Conservation (phyloP, 2,797 vertebrate genomes). For the Cyclura pinguis region DNA sequence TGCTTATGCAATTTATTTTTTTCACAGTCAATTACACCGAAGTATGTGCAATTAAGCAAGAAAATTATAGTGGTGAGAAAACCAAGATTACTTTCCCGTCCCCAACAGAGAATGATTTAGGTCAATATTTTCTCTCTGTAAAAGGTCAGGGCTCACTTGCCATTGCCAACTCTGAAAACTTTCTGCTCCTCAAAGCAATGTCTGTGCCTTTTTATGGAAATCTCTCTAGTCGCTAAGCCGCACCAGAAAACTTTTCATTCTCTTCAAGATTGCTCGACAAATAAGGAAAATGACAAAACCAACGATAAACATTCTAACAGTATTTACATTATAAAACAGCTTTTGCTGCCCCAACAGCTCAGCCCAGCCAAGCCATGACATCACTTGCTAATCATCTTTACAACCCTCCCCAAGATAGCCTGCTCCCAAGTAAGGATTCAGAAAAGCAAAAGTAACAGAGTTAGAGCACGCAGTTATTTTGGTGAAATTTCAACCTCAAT, state of each 20-base stretch:
- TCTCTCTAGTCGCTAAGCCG: slow-evolving; percentile 72
- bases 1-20: neutral
- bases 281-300: slow-evolving; percentile 76
- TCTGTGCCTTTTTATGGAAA: slow-evolving; percentile 87
- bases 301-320: slow-evolving; percentile 75
- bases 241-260: slow-evolving; percentile 73
- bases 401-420: slow-evolving; percentile 11
- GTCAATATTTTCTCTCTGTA: slow-evolving; percentile 72
- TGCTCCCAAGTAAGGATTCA: slow-evolving; percentile 76
- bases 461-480: neutral
- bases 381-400: slow-evolving; percentile 65
- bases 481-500: neutral
- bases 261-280: slow-evolving; percentile 79
- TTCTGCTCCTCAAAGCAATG: slow-evolving; percentile 73
- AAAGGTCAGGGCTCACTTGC: slow-evolving; percentile 67
- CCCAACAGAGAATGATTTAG: slow-evolving; percentile 65
- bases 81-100: slow-evolving; percentile 36
- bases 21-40: neutral
- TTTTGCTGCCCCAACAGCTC: slow-evolving; percentile 62
- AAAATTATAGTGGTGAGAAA: slow-evolving; percentile 21
- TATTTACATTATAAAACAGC: slow-evolving; percentile 74
- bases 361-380: slow-evolving; percentile 64
- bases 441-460: slow-evolving; percentile 24
- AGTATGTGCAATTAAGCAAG: neutral
- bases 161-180: slow-evolving; percentile 80